Percentiles rank a stretch among this genome's conserved stretches.
These are phyloP conservation scores for Anoplius nigerrimus DNA, from an alignment of 2,888 invertebrate species.

Conservation along the genomic window DNA sequence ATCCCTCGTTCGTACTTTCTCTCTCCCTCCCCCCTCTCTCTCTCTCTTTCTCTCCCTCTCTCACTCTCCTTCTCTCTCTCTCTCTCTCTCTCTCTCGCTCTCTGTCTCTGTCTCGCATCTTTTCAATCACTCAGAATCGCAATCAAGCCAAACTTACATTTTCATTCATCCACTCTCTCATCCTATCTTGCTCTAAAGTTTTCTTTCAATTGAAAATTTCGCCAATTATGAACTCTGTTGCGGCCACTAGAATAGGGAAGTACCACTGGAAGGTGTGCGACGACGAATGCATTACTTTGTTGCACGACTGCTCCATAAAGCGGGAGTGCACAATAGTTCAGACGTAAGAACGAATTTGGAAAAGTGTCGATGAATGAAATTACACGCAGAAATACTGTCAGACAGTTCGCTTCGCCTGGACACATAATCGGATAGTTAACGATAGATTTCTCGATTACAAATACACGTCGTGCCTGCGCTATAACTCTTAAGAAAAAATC, in stretches of 20 bases:
- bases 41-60: conserved; percentile 28
- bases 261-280: conserved; percentile 58
- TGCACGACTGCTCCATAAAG: conserved; percentile 37
- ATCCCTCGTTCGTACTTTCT: too few relatives aligned
- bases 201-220: conserved; percentile 2
- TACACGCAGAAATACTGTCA: conserved; percentile 52
- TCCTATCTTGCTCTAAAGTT: too few relatives aligned
- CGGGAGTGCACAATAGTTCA: conserved; percentile 52
- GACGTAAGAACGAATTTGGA: conserved; percentile 53
- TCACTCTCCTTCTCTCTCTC: conserved; percentile 27
- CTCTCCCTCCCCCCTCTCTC: conserved; percentile 30
- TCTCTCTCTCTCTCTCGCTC: conserved; percentile 28
- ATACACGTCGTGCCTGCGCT: conserved; percentile 30
- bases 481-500: conserved; percentile 40
- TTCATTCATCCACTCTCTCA: too few relatives aligned
- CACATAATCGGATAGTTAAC: too few relatives aligned
- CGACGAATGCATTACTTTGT: conserved; percentile 43
- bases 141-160: too few relatives aligned
- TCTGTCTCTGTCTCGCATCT: conserved; percentile 24
- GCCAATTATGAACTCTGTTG: conserved; percentile 33
- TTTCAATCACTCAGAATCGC: too few relatives aligned
- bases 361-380: conserved; percentile 40
- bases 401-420: conserved; percentile 42
- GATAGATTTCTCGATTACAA: conserved; percentile 53
- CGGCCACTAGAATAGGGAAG: conserved; percentile 45